phyloP scores from a whole-genome alignment of 2,113 vertebrate species.

The Narcine bancroftii region DNA sequence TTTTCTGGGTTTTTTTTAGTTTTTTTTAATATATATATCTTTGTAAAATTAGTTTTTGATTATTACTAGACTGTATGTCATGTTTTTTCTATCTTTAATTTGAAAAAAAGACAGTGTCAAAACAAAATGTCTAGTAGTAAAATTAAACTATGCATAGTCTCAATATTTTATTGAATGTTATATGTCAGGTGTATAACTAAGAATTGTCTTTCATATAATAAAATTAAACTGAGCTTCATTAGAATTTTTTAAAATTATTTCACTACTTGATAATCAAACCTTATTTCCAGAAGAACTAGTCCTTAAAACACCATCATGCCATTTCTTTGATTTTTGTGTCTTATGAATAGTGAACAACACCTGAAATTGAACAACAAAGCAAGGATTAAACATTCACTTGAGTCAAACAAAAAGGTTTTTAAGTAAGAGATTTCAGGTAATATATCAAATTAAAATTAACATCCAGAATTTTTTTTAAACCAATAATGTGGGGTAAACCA shows the following conservation, averaged over 20 bases:
- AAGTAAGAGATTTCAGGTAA: background rate
- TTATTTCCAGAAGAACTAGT: constrained; percentile 49
- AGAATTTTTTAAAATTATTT: background rate
- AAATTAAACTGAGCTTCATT: no score
- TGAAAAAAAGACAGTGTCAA: no score
- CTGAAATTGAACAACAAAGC: constrained; percentile 46
- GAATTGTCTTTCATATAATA: no score
- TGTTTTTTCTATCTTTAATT: no score
- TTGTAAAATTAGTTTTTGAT: no score
- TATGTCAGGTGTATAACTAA: no score
- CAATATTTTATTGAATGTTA: background rate
- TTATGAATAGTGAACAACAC: constrained; percentile 70
- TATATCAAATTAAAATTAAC: background rate
- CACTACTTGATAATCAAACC: constrained; percentile 45
- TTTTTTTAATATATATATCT: no score
- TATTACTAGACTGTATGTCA: no score
- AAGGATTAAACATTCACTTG: background rate
- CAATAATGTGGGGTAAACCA: background rate
- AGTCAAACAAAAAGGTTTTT: background rate
- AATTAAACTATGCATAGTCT: background rate
- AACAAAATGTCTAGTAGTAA: background rate
- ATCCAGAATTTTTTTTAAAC: background rate
- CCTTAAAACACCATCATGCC: constrained; percentile 67
- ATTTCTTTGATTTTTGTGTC: constrained; percentile 63
- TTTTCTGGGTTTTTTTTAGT: no score